Evolutionary conservation across 2,888 invertebrate genomes (phyloP), one percentile per base, ranked within the genome.

Genomic region (Maniola hyperantus): DNA sequence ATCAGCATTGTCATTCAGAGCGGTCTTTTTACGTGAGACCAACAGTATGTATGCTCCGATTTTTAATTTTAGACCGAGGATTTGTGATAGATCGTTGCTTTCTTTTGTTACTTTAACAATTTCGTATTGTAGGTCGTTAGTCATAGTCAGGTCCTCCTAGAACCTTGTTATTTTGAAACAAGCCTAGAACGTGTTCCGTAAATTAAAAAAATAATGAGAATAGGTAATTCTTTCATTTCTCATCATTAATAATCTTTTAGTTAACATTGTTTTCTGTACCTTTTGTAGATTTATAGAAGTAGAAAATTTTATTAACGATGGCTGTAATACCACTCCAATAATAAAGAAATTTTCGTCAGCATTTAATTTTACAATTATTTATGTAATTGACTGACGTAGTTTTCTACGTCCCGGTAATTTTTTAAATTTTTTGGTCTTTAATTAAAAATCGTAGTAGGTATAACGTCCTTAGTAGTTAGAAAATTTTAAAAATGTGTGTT

Each of bases 41-140:
- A 39, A 10, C 11, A 51, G 57, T 36, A 36, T 53, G 33, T 11
- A 34, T 46, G 18, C 63, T 46, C n/a, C 54, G 55, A 62, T 53
- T 62, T 62, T 53, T 62, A 53, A 62, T 53, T 62, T 53, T 5
- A 62, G 42, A 53, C 53, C 48, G 10, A 39, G 10, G 5, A 55
- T 6, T n/a, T 54, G 15, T 8, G 6, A 15, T n/a, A 7, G 7
- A 4, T 10, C 6, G 18, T 18, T 10, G 11, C 13, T 53, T 33
- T 53, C n/a, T n/a, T 33, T 53, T 53, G 48, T 18, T 6, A 33
- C 18, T 36, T 39, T 39, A 20, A 10, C 13, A 11, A 53, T 20
- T 13, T 13, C 6, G 13, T 26, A 6, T 50, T 53, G 6, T 33
- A 33, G n/a, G n/a, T n/a, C n/a, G n/a, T n/a, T n/a, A n/a, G n/a